Evolutionary conservation across 2,113 vertebrate genomes (phyloP).

Genomic region (Struthio camelus): DNA sequence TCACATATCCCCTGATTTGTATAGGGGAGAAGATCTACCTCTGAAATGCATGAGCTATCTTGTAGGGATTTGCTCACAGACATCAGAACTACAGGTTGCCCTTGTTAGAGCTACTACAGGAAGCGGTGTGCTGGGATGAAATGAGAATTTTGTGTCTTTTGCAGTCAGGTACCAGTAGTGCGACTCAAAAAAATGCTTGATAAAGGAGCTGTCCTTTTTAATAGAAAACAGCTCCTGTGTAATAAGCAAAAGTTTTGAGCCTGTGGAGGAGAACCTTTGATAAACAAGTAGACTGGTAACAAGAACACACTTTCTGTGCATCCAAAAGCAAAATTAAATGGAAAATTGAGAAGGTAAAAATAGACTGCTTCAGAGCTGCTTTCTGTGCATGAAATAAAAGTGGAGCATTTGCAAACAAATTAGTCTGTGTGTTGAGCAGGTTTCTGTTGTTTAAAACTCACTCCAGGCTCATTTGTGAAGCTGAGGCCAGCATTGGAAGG

Average conservation of each 20-base stretch:
- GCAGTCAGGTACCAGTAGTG: background rate
- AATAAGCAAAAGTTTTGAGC: background rate
- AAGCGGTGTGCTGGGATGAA: background rate
- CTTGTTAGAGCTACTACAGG: background rate
- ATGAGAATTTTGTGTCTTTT: background rate
- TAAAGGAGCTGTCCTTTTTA: background rate
- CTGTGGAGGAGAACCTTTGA: background rate
- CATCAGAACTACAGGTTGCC: background rate
- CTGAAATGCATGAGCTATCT: background rate
- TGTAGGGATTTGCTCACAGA: background rate
- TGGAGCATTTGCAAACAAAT: conserved; percentile 40
- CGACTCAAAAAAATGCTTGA: background rate
- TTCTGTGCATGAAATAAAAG: background rate
- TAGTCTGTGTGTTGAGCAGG: background rate
- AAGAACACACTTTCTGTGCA: background rate
- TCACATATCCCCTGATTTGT: background rate
- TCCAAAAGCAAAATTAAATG: conserved; percentile 8
- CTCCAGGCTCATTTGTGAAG: background rate
- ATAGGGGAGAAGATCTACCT: background rate
- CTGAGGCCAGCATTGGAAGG: background rate
- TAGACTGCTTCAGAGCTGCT: background rate
- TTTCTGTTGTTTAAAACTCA: background rate
- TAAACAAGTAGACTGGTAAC: background rate
- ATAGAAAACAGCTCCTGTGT: background rate
- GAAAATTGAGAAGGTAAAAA: conserved; percentile 19